phyloP scores from a whole-genome alignment of 2,888 invertebrate genomes.

The Chaetoderma sp. region DNA sequence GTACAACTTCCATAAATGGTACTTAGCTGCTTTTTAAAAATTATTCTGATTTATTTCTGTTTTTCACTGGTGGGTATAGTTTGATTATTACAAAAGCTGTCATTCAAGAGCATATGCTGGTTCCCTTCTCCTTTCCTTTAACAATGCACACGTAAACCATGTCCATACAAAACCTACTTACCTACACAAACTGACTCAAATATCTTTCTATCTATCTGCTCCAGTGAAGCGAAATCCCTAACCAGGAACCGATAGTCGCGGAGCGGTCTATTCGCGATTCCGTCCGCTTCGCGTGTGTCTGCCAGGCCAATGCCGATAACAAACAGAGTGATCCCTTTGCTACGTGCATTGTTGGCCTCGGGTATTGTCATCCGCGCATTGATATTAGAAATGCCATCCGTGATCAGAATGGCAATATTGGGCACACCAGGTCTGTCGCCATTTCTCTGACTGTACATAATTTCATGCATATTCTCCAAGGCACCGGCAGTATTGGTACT shows the following conservation, averaged over 20 bases:
- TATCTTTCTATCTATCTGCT: constrained; percentile 27
- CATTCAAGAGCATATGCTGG: too few relatives aligned
- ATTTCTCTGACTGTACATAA: constrained; percentile 35
- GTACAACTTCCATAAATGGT: too few relatives aligned
- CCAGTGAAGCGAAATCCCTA: constrained; percentile 40
- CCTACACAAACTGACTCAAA: constrained; percentile 33
- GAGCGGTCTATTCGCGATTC: constrained; percentile 42
- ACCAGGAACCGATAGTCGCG: constrained; percentile 40
- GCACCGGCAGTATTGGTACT: constrained; percentile 42
- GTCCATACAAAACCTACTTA: neutral
- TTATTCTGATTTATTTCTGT: too few relatives aligned
- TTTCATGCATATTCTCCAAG: constrained; percentile 30
- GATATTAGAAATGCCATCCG: constrained; percentile 60
- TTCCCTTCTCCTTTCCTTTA: too few relatives aligned
- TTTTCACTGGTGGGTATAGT: too few relatives aligned
- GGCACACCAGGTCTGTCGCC: constrained; percentile 43
- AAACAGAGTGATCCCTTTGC: constrained; percentile 38
- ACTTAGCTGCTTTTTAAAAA: too few relatives aligned
- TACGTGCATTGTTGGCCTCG: constrained; percentile 41
- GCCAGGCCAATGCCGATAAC: constrained; percentile 44
- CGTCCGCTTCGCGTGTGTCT: constrained; percentile 45
- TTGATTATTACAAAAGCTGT: too few relatives aligned
- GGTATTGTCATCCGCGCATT: constrained; percentile 47
- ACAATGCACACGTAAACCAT: too few relatives aligned
- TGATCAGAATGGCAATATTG: constrained; percentile 45